A percentile compares a stretch with the other conserved stretches of the same genome.
These are phyloP conservation scores for Copsychus sechellarum DNA, from an alignment of 2,113 vertebrate genomes.

Conservation along the genomic window DNA sequence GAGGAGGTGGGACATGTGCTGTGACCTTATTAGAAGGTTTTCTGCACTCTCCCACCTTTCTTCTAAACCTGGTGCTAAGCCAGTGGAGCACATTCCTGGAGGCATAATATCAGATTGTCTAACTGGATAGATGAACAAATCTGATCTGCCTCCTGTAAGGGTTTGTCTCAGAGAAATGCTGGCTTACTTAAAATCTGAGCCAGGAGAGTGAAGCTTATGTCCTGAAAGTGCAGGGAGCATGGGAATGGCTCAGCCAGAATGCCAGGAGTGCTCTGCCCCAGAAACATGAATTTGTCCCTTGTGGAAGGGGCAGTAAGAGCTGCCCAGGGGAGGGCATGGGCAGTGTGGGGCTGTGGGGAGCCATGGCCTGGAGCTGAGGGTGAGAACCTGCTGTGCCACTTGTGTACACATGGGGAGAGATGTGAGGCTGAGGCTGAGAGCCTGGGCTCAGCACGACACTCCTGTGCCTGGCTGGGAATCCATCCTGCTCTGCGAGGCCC, in stretches of 20 bases:
- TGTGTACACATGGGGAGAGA: accelerated
- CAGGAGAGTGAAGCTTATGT: background rate
- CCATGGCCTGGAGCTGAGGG: accelerated
- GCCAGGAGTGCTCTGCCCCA: background rate
- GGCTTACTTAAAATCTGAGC: background rate
- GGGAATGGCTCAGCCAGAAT: background rate
- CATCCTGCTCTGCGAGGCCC: background rate
- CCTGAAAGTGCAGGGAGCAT: background rate
- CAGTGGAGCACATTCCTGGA: background rate
- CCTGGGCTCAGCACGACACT: accelerated
- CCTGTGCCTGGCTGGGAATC: background rate
- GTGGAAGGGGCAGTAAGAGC: too few relatives aligned
- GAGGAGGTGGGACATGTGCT: background rate
- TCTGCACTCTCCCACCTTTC: background rate
- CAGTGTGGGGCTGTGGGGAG: accelerated
- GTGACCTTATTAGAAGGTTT: background rate
- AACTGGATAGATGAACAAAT: background rate
- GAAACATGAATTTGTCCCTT: background rate
- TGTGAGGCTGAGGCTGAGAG: background rate
- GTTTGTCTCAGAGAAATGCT: background rate
- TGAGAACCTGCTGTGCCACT: background rate
- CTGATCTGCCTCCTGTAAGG: background rate
- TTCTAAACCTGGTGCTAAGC: background rate
- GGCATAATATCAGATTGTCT: background rate
- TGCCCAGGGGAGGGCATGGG: background rate